Base-by-base conservation (phyloP, 2,797 vertebrate genomes). In the Gallinago stenura region DNA sequence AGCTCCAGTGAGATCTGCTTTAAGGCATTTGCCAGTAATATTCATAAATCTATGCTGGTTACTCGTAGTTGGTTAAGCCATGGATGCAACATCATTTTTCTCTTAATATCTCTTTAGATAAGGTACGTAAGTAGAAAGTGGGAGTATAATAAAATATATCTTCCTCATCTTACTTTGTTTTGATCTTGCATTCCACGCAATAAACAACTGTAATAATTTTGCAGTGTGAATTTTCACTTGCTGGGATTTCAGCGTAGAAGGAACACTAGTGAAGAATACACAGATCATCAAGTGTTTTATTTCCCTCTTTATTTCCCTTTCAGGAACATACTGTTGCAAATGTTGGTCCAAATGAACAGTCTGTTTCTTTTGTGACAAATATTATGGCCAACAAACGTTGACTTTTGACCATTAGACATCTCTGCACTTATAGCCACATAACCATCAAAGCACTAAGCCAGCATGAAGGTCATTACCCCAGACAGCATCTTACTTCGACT, bases 391-490 rank as follows among this genome's bases (percentile, higher is more conserved):
- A 78, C 46, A 87, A 80, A 91, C 12, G 10, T 50, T 90, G 94
- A 82, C 89, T 94, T 94, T 80, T 96, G 97, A 82, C 95, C 76
- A 72, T 77, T 54, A 95, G 91, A 80, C 54, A 78, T 78, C 50
- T 71, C 50, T 46, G 71, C 85, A 76, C 87, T 82, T 71, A 66
- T 7, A 72, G 91, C 66, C 77, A 53, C n/a, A 76, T 79, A 76
- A 85, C 81, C 96, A 96, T 93, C 94, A 90, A 96, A 95, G 90
- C 92, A 65, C 82, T 68, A 46, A 84, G 62, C 37, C 66, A 61
- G 97, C 97, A 87, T 98, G 98, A 98, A 98, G 98, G 97, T 98
- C 98, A 97, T 89, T 96, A 89, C 95, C 93, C 95, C 93, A 94
- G 35, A 31, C 80, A 20, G 91, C 88, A 88, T 91, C 96, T 97